Conservation (phyloP, 2,888 invertebrate species). For the Aporophyla nigra region DNA sequence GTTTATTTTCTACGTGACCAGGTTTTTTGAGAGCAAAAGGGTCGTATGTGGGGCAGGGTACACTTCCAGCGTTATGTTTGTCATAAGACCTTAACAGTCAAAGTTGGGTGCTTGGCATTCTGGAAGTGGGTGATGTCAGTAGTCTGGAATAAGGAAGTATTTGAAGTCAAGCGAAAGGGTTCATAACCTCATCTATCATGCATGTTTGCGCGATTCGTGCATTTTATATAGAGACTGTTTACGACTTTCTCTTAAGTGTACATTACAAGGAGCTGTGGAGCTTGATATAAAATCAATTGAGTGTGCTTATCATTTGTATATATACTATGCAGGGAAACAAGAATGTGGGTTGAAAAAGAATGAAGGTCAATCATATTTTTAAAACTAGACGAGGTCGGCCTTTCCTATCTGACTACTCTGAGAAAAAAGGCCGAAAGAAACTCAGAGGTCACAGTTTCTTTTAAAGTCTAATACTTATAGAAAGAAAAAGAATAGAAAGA, state of each 20-base stretch:
- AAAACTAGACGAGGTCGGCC: too few relatives aligned
- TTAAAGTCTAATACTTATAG: too few relatives aligned
- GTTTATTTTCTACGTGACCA: slow-evolving; percentile 59
- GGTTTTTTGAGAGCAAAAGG: slow-evolving; percentile 30
- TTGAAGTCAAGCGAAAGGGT: background rate
- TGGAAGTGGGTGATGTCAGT: slow-evolving; percentile 8
- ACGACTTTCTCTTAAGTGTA: background rate
- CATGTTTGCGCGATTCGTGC: background rate
- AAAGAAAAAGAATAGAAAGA: too few relatives aligned
- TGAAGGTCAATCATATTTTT: background rate
- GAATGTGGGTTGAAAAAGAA: background rate
- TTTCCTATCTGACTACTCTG: too few relatives aligned
- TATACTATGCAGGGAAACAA: too few relatives aligned
- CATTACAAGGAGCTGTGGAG: background rate
- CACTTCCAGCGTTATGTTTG: slow-evolving; percentile 8
- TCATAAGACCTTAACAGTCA: slow-evolving; percentile 25
- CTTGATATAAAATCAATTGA: background rate
- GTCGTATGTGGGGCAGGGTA: slow-evolving; percentile 12
- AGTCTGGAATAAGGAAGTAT: background rate
- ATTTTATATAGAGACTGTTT: slow-evolving; percentile 27
- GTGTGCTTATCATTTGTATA: slow-evolving; percentile 1
- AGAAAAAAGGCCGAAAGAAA: too few relatives aligned
- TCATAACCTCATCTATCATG: background rate
- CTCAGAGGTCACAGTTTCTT: too few relatives aligned
- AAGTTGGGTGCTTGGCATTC: slow-evolving; percentile 30